These are phyloP conservation scores for Halictus rubicundus DNA, from an alignment of 1,140 invertebrate species.

Conservation along the genomic window DNA sequence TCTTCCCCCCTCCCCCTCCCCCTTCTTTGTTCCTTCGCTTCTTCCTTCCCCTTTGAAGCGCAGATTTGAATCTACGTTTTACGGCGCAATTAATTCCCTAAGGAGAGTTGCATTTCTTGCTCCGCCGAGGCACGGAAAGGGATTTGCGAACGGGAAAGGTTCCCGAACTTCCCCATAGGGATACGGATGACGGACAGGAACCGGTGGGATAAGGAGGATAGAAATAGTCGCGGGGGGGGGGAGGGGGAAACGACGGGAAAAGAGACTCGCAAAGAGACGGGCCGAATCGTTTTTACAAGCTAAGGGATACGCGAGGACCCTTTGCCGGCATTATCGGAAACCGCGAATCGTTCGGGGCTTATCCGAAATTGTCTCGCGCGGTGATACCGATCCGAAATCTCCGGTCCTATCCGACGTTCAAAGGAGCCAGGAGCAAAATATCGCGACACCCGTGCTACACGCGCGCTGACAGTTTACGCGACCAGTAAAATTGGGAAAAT, in stretches of 20 bases:
- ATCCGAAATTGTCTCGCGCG: conserved; percentile 40
- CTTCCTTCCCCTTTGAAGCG: conserved; percentile 61
- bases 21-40: conserved; percentile 19
- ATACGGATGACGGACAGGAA: conserved; percentile 33
- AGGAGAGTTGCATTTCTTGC: conserved; percentile 72
- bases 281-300: conserved; percentile 55
- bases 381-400: conserved; percentile 53
- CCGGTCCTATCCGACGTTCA: not conserved
- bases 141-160: conserved; percentile 65
- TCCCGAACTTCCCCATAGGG: conserved; percentile 54
- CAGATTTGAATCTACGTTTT: conserved; percentile 72
- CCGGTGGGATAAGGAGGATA: conserved; percentile 3
- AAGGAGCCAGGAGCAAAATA: not conserved
- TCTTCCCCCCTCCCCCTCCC: conserved; percentile 37
- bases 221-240: conserved; percentile 23
- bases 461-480: not conserved
- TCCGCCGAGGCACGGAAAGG: conserved; percentile 61
- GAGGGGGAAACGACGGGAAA: conserved; percentile 1
- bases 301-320: conserved; percentile 50
- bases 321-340: conserved; percentile 56
- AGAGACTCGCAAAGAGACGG: conserved; percentile 30
- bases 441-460: too few species aligned
- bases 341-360: conserved; percentile 47
- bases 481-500: not conserved
- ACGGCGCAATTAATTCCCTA: conserved; percentile 72